phyloP scores from a whole-genome alignment of 2,888 invertebrate species.

The Operophtera brumata region DNA sequence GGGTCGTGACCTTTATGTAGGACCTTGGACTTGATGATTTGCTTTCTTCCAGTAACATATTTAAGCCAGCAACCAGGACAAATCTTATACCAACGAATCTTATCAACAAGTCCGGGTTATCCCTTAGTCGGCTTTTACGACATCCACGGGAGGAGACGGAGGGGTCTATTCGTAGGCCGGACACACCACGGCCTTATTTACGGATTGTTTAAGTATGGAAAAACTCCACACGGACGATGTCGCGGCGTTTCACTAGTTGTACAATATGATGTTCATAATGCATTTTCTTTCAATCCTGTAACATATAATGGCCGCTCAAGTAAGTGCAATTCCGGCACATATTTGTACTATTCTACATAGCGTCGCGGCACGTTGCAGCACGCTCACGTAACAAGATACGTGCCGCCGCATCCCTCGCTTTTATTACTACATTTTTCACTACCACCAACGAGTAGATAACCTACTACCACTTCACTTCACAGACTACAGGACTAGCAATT shows the following conservation, averaged over 20 bases:
- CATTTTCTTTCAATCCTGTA: not conserved
- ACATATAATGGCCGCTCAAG: not conserved
- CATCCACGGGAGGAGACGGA: too few species aligned
- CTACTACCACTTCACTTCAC: slow-evolving; percentile 33
- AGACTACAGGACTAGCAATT: too few species aligned
- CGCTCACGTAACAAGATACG: slow-evolving; percentile 60
- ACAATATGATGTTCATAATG: not conserved
- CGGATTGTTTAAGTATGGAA: not conserved
- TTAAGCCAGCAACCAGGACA: too few species aligned
- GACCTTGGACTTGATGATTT: too few species aligned
- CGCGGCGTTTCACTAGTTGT: not conserved
- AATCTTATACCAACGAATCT: too few species aligned
- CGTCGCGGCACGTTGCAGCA: slow-evolving; percentile 35
- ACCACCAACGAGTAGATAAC: too few species aligned
- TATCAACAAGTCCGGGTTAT: too few species aligned
- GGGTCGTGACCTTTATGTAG: too few species aligned
- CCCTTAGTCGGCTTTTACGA: too few species aligned
- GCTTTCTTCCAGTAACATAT: too few species aligned
- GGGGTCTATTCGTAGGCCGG: too few species aligned
- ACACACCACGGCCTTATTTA: too few species aligned
- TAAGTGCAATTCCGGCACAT: slow-evolving; percentile 1
- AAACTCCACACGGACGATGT: not conserved
- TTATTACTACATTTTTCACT: slow-evolving; percentile 63
- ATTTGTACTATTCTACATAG: slow-evolving; percentile 12
- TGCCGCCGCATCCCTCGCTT: slow-evolving; percentile 61